These are phyloP conservation scores for Arnoldichthys spilopterus DNA, from an alignment of 2,797 vertebrate species.

Conservation along the genomic window DNA sequence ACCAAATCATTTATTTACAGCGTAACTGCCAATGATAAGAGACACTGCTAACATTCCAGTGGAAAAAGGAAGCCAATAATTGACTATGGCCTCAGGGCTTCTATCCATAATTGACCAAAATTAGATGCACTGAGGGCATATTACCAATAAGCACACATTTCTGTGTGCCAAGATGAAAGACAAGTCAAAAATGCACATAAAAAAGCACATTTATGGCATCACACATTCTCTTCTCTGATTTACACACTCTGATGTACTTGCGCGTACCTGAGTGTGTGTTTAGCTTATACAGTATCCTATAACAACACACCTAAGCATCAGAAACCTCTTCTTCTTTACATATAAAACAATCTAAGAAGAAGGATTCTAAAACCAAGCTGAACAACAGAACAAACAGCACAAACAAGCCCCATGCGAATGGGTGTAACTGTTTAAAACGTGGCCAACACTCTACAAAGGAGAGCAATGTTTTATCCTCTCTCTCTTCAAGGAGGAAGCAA, in stretches of 20 bases:
- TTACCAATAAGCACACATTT: slow-evolving; percentile 69
- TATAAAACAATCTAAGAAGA: slow-evolving; percentile 44
- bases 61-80: slow-evolving; percentile 77
- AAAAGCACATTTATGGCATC: too few relatives aligned
- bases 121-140: slow-evolving; percentile 66
- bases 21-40: slow-evolving; percentile 52
- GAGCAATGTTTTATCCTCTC: slow-evolving; percentile 69
- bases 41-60: slow-evolving; percentile 63
- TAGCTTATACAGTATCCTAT: background rate
- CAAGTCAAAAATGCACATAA: background rate
- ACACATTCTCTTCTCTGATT: background rate
- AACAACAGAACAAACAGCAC: slow-evolving; percentile 71
- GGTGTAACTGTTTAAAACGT: slow-evolving; percentile 78
- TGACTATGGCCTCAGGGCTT: slow-evolving; percentile 74
- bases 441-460: slow-evolving; percentile 67
- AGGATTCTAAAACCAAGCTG: slow-evolving; percentile 32
- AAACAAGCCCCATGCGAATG: slow-evolving; percentile 72
- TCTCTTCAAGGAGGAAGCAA: slow-evolving; percentile 74
- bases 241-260: background rate
- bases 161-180: slow-evolving; percentile 51
- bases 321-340: slow-evolving; percentile 2
- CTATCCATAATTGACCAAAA: slow-evolving; percentile 68
- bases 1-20: background rate
- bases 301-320: background rate
- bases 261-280: background rate